A percentile compares a stretch with the other conserved stretches of the same genome.
Conservation (phyloP, 2,888 invertebrate genomes). For the Caenorhabditis sulstoni region DNA sequence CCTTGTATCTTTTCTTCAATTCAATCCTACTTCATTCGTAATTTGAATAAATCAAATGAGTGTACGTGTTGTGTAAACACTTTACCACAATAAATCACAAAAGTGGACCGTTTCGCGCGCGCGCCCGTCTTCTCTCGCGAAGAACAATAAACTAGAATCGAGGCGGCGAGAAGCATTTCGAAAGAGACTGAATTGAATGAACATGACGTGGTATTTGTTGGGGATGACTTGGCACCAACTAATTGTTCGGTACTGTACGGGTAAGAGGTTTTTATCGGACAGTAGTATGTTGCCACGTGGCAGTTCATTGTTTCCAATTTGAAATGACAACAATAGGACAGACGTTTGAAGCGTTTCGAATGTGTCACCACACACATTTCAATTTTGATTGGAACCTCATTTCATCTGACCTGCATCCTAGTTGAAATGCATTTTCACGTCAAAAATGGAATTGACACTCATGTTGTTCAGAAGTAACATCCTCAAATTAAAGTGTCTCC, state of each 20-base stretch:
- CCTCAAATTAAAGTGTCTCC: conserved; percentile 35
- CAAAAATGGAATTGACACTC: conserved; percentile 38
- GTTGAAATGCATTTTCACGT: conserved; percentile 36
- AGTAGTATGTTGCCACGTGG: too few relatives aligned
- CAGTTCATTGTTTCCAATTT: background rate
- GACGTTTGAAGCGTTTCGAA: background rate
- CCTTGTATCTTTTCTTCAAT: conserved; percentile 1
- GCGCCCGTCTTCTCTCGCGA: conserved; percentile 14
- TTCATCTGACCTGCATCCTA: background rate
- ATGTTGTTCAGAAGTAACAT: conserved; percentile 19
- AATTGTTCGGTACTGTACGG: too few relatives aligned
- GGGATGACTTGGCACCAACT: too few relatives aligned
- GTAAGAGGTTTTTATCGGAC: too few relatives aligned
- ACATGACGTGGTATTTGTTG: too few relatives aligned
- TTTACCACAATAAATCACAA: conserved; percentile 64
- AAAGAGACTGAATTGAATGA: too few relatives aligned
- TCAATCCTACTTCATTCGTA: conserved; percentile 18
- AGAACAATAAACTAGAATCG: conserved; percentile 12
- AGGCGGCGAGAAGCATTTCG: conserved; percentile 9
- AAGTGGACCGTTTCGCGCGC: conserved; percentile 60
- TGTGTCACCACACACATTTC: conserved; percentile 10
- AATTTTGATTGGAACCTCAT: conserved; percentile 28
- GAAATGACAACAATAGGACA: too few relatives aligned
- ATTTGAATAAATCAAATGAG: conserved; percentile 56
- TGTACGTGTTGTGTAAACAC: conserved; percentile 63